phyloP scores from a whole-genome alignment of 2,888 invertebrate genomes.

The Griposia aprilina region DNA sequence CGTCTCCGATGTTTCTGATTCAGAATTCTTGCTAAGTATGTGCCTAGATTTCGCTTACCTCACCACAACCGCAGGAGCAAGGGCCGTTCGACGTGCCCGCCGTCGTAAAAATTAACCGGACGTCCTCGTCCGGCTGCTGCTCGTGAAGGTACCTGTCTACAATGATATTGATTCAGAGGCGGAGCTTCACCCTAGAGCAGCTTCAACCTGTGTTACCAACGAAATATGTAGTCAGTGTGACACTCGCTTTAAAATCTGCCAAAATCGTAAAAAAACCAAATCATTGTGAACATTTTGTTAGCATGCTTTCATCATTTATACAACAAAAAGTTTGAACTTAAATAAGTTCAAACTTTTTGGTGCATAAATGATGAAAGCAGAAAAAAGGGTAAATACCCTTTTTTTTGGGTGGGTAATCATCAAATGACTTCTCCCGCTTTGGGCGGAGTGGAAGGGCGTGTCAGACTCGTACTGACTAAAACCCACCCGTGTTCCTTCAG shows the following conservation, averaged over 20 bases:
- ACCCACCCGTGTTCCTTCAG: too few relatives aligned
- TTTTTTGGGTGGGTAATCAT: too few relatives aligned
- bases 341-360: too few relatives aligned
- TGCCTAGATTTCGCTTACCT: neutral
- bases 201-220: slow-evolving; percentile 20
- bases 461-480: too few relatives aligned
- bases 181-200: neutral
- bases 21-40: neutral
- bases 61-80: neutral
- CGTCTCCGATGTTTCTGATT: neutral
- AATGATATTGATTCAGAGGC: slow-evolving; percentile 8
- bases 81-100: neutral
- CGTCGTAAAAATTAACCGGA: neutral
- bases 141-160: neutral
- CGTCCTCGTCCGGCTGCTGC: neutral
- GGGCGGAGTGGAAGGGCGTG: too few relatives aligned
- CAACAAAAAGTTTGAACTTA: neutral
- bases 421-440: too few relatives aligned
- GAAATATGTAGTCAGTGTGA: slow-evolving; percentile 4
- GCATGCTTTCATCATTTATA: neutral
- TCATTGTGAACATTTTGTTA: neutral
- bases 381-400: too few relatives aligned
- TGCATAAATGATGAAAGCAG: too few relatives aligned
- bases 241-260: neutral
- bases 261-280: neutral